Evolutionary conservation across 2,797 vertebrate genomes (phyloP).

Genomic region (Sebastes variabilis): DNA sequence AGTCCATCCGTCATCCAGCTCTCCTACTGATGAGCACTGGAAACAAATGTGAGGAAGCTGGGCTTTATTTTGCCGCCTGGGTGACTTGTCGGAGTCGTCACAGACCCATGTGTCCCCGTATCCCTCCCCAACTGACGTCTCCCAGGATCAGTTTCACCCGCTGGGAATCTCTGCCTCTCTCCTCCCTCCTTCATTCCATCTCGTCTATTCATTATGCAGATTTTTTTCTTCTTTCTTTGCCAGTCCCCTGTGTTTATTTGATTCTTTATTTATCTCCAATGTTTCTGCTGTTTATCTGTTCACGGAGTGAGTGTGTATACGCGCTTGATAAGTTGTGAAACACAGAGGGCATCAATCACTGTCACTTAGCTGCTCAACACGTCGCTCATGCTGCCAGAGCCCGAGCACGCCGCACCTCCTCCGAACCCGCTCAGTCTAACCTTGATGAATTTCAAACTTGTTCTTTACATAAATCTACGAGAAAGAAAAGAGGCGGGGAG

Average conservation of each 20-base stretch:
- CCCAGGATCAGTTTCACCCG: slow-evolving; percentile 62
- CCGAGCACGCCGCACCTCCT: slow-evolving; percentile 21
- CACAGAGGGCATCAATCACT: slow-evolving; percentile 85
- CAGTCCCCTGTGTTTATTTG: slow-evolving; percentile 59
- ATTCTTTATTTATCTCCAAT: slow-evolving; percentile 75
- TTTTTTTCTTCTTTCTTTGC: not conserved
- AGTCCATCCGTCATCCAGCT: slow-evolving; percentile 80
- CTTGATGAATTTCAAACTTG: slow-evolving; percentile 75
- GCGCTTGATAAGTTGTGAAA: slow-evolving; percentile 70
- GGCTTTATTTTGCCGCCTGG: slow-evolving; percentile 78
- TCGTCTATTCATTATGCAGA: slow-evolving; percentile 69
- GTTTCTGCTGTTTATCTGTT: slow-evolving; percentile 74
- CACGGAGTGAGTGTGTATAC: slow-evolving; percentile 30
- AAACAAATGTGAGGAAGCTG: slow-evolving; percentile 74
- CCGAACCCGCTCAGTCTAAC: slow-evolving; percentile 50
- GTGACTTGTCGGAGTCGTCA: slow-evolving; percentile 77
- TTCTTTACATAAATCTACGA: slow-evolving; percentile 78
- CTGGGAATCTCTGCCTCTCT: slow-evolving; percentile 65
- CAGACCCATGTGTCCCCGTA: slow-evolving; percentile 57
- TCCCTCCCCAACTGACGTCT: slow-evolving; percentile 53
- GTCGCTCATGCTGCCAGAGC: slow-evolving; percentile 62
- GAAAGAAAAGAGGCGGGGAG: not conserved
- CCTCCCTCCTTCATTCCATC: slow-evolving; percentile 49
- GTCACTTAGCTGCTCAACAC: slow-evolving; percentile 79
- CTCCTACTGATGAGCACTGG: slow-evolving; percentile 77